These are phyloP conservation scores for Acyrthosiphon pisum DNA, from an alignment of 1,140 invertebrate species.

Conservation along the genomic window DNA sequence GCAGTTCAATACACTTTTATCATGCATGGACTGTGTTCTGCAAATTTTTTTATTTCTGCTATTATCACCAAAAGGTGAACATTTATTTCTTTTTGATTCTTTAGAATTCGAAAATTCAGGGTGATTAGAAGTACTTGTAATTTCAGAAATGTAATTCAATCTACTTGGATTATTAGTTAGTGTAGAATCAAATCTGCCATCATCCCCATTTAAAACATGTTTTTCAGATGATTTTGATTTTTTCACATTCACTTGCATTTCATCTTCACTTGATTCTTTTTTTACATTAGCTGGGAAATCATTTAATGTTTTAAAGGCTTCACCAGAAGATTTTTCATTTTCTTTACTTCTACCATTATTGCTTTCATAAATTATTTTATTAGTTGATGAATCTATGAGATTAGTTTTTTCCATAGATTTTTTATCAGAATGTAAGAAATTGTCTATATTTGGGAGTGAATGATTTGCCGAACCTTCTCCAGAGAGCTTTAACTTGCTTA, in stretches of 20 bases:
- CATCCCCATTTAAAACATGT: neutral
- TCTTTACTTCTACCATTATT: neutral
- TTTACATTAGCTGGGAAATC: neutral
- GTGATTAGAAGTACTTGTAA: neutral
- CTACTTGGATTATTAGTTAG: neutral
- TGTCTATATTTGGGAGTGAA: neutral
- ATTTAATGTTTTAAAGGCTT: neutral
- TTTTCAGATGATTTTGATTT: constrained; percentile 3
- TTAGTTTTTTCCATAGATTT: neutral
- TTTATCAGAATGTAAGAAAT: neutral
- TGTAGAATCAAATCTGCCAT: neutral
- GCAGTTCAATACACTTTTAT: neutral
- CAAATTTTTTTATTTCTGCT: neutral
- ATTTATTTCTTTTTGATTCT: neutral
- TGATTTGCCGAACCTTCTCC: neutral
- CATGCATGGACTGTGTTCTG: constrained; percentile 12
- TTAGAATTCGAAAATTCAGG: neutral
- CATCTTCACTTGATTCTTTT: neutral
- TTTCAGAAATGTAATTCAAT: neutral
- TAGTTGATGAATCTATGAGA: neutral
- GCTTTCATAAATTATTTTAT: neutral
- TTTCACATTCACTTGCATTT: neutral
- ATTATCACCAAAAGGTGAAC: neutral
- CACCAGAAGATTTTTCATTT: neutral
- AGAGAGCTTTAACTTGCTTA: neutral